phyloP scores from a whole-genome alignment of 1,140 invertebrate species.

The Drosophila obscura region DNA sequence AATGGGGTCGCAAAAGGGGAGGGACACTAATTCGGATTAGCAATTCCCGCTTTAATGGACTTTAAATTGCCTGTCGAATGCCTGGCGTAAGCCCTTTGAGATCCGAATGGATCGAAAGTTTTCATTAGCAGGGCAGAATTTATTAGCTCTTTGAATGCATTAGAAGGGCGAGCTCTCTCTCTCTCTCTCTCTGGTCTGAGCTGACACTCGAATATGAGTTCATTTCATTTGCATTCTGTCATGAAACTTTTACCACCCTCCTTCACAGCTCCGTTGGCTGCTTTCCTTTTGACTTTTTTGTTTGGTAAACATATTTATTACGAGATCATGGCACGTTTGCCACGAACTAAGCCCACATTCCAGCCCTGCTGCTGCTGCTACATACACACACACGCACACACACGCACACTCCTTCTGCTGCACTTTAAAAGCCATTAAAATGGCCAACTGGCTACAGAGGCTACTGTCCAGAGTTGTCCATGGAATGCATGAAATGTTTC shows the following conservation, averaged over 20 bases:
- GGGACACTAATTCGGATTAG: conserved; percentile 37
- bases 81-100: background rate
- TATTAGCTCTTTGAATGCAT: no score
- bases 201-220: background rate
- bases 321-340: conserved; percentile 24
- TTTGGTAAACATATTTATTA: conserved; percentile 39
- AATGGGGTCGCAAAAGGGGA: no score
- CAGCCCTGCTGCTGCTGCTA: background rate
- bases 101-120: background rate
- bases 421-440: conserved; percentile 81
- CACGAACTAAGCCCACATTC: conserved; percentile 19
- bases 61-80: conserved; percentile 7
- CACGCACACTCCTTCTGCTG: conserved; percentile 21
- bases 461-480: conserved; percentile 12
- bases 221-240: conserved; percentile 10
- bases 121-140: background rate
- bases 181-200: background rate
- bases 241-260: background rate
- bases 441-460: conserved; percentile 51
- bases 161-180: no score
- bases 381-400: background rate
- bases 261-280: background rate
- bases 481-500: conserved; percentile 20
- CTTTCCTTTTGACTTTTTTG: conserved; percentile 7
- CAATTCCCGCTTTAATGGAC: conserved; percentile 22